Conservation (phyloP, 2,113 vertebrate genomes). For the Chascanopsetta lugubris region DNA sequence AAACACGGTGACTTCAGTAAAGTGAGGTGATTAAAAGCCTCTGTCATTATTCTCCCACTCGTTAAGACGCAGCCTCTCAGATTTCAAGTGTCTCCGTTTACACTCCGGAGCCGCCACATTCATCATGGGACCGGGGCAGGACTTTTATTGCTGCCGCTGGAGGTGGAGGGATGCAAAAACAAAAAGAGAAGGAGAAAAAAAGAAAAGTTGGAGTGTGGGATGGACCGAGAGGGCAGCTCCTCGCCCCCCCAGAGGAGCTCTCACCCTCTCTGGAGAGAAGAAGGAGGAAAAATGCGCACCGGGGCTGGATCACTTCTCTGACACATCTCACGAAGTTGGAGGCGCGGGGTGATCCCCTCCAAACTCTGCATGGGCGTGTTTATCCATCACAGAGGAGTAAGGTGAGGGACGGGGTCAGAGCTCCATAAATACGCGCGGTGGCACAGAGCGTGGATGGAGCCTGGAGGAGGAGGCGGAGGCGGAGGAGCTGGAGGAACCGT, state of each 20-base stretch:
- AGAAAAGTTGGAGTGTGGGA: conserved; percentile 72
- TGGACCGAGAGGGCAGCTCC: conserved; percentile 72
- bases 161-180: conserved; percentile 83
- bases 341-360: conserved; percentile 46
- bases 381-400: conserved; percentile 66
- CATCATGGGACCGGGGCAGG: conserved; percentile 86
- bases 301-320: conserved; percentile 45
- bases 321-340: conserved; percentile 58
- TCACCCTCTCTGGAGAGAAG: conserved; percentile 14
- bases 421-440: conserved; percentile 68
- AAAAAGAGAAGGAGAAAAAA: conserved; percentile 22
- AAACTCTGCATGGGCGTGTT: conserved; percentile 69
- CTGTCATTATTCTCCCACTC: conserved; percentile 77
- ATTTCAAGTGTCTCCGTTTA: conserved; percentile 99
- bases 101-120: conserved; percentile 92
- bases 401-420: conserved; percentile 70
- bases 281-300: conserved; percentile 36
- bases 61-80: conserved; percentile 84
- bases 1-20: conserved; percentile 65
- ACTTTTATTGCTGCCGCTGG: conserved; percentile 89
- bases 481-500: conserved; percentile 41
- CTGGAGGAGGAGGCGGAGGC: conserved; percentile 53
- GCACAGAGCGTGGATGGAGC: conserved; percentile 65
- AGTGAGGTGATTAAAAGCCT: conserved; percentile 78
- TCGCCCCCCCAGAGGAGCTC: conserved; percentile 56